These are phyloP conservation scores for Thomomys bottae DNA, from an alignment of 2,113 vertebrate species.

Conservation along the genomic window DNA sequence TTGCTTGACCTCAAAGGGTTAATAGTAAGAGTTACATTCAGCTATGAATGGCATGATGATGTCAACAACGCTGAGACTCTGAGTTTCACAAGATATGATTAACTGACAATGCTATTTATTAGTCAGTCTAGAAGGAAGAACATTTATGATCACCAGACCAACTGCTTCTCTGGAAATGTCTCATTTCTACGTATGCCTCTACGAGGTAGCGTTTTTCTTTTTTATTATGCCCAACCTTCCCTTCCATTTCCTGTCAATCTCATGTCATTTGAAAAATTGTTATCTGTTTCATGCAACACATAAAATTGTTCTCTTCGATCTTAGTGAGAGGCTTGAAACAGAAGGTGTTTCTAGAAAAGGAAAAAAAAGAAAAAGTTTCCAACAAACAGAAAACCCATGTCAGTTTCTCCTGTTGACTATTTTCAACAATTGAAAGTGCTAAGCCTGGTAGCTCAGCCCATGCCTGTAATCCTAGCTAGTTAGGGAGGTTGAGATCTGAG, in stretches of 20 bases:
- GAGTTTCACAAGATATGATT: background rate
- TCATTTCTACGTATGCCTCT: constrained; percentile 50
- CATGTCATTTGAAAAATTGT: constrained; percentile 51
- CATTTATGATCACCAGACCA: constrained; percentile 59
- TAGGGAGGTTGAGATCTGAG: no score
- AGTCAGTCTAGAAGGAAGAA: constrained; percentile 59
- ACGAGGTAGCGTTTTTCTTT: constrained; percentile 9
- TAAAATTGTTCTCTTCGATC: constrained; percentile 10
- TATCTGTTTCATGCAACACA: background rate
- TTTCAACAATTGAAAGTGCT: background rate
- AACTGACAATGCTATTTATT: constrained; percentile 55
- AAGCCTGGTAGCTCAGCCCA: no score
- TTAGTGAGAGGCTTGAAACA: background rate
- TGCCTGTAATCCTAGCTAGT: no score
- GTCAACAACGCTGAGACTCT: background rate
- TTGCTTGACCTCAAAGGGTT: background rate
- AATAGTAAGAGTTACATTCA: constrained; percentile 28
- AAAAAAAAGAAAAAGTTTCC: background rate
- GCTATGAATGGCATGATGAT: background rate
- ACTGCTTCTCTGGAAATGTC: constrained; percentile 60
- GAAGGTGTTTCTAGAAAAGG: background rate
- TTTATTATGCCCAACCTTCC: constrained; percentile 52
- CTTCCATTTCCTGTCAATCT: constrained; percentile 59
- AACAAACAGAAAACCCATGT: background rate
- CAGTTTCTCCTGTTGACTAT: background rate